phyloP scores from a whole-genome alignment of 2,113 vertebrate species.

The Mola mola region DNA sequence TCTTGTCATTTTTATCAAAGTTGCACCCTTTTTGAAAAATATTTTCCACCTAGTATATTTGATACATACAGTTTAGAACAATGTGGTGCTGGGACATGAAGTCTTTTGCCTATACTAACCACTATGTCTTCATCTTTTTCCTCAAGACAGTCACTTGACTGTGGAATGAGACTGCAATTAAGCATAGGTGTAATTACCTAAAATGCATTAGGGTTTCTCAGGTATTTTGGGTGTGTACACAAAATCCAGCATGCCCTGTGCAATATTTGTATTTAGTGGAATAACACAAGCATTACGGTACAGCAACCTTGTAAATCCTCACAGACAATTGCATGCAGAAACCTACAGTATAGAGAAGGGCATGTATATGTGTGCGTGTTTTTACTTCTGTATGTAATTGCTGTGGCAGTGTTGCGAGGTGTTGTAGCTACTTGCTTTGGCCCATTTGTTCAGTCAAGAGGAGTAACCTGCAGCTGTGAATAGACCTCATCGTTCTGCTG shows the following conservation, averaged over 20 bases:
- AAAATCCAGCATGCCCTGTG: background rate
- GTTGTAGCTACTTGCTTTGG: slow-evolving; percentile 34
- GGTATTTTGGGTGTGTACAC: background rate
- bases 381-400: slow-evolving; percentile 23
- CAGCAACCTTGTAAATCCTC: background rate
- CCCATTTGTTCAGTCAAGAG: slow-evolving; percentile 66
- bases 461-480: slow-evolving; percentile 68
- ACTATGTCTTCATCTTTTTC: too few species aligned
- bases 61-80: too few species aligned
- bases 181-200: background rate
- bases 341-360: slow-evolving; percentile 12
- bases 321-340: slow-evolving; percentile 12
- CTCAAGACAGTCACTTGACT: too few species aligned
- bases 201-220: background rate
- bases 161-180: too few species aligned
- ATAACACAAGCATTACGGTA: background rate
- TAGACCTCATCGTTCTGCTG: slow-evolving; percentile 50
- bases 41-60: too few species aligned
- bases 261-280: background rate
- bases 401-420: slow-evolving; percentile 25
- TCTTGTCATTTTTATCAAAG: too few species aligned
- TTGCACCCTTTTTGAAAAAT: too few species aligned
- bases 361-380: slow-evolving; percentile 3
- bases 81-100: too few species aligned
- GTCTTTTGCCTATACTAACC: too few species aligned